These are phyloP conservation scores for Amphilophus citrinellus DNA, from an alignment of 2,113 vertebrate genomes.

Conservation along the genomic window DNA sequence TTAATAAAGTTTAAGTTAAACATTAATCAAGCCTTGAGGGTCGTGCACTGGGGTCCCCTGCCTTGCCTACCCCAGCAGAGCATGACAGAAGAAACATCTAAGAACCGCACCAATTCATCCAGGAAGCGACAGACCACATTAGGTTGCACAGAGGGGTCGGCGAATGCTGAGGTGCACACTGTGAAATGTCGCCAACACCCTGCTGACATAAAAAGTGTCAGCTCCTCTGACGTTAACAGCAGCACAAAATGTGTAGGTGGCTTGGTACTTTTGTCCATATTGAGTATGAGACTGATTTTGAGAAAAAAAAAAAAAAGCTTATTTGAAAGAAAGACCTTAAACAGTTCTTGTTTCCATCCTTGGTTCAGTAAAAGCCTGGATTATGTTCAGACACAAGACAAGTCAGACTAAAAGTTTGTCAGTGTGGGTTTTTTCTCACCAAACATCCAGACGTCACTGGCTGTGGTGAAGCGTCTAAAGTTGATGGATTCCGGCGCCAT, in stretches of 20 bases:
- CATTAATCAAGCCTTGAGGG: no score
- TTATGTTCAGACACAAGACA: neutral
- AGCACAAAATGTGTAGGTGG: neutral
- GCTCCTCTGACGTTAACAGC: neutral
- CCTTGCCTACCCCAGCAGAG: no score
- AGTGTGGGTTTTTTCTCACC: constrained; percentile 78
- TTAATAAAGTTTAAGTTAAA: no score
- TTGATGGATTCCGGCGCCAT: constrained; percentile 98
- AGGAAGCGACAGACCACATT: neutral
- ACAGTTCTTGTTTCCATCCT: neutral
- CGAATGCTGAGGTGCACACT: neutral
- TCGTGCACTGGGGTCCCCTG: no score
- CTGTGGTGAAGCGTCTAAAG: constrained; percentile 92
- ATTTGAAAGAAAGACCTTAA: neutral
- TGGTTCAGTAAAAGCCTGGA: neutral
- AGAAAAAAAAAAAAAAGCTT: neutral
- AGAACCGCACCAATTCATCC: neutral
- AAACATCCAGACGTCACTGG: constrained; percentile 98
- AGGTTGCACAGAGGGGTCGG: neutral
- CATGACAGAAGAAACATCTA: neutral
- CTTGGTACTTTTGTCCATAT: neutral
- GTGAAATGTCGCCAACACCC: neutral
- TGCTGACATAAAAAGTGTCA: fast-evolving
- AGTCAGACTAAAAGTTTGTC: neutral
- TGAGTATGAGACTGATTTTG: neutral